Conservation (phyloP, 2,113 vertebrate species). For the Scatophagus argus region DNA sequence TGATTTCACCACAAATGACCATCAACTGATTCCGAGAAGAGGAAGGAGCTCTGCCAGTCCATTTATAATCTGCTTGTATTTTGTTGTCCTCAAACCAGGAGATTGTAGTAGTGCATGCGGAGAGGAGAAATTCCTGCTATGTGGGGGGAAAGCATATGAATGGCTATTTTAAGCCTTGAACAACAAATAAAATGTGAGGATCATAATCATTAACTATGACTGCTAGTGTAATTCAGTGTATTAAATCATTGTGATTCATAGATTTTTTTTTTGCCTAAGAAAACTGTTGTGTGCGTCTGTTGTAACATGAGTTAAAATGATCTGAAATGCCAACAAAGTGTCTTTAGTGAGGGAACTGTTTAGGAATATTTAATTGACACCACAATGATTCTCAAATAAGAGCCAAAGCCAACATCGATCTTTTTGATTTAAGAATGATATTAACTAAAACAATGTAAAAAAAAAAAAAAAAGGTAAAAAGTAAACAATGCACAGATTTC, state of each 20-base stretch:
- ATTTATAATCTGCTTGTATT: constrained; percentile 67
- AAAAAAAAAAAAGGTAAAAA: too few species aligned
- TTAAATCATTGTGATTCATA: background rate
- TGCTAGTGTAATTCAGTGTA: background rate
- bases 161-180: constrained; percentile 24
- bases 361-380: background rate
- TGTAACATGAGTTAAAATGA: background rate
- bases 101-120: constrained; percentile 9
- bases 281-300: background rate
- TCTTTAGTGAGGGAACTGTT: background rate
- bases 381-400: constrained; percentile 1
- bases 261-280: background rate
- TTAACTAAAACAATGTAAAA: background rate
- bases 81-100: constrained; percentile 55
- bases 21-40: constrained; percentile 76
- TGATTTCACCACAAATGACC: constrained; percentile 80
- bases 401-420: background rate
- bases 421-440: background rate
- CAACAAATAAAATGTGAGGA: constrained; percentile 17
- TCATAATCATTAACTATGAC: constrained; percentile 3
- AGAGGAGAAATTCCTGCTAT: constrained; percentile 21
- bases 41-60: constrained; percentile 63
- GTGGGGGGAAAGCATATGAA: constrained; percentile 24
- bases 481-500: background rate
- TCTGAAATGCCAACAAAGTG: constrained; percentile 14